Evolutionary conservation across 2,888 invertebrate species (phyloP).

Genomic region (Neuroscelio doddi): DNA sequence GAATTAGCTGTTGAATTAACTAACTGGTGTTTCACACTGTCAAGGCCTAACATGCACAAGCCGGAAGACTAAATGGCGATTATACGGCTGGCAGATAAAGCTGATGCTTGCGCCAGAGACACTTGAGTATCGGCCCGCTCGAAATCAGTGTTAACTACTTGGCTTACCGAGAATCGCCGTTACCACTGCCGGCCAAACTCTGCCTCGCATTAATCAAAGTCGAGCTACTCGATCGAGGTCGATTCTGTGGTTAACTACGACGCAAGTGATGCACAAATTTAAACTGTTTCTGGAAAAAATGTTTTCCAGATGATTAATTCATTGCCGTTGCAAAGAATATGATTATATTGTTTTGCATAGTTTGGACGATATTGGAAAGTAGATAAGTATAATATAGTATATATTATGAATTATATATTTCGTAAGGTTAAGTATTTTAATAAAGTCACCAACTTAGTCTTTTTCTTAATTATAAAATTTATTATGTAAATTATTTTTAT

Average conservation of each 20-base stretch:
- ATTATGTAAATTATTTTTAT: no score
- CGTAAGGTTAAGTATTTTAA: no score
- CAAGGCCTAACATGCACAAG: slow-evolving; percentile 32
- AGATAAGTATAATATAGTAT: no score
- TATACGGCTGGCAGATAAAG: slow-evolving; percentile 50
- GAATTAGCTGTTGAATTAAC: slow-evolving; percentile 46
- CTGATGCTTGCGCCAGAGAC: slow-evolving; percentile 44
- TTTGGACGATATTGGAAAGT: no score
- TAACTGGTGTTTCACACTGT: slow-evolving; percentile 33
- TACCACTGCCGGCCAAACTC: slow-evolving; percentile 45
- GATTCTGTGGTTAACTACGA: slow-evolving; percentile 30
- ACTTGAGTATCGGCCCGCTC: slow-evolving; percentile 40
- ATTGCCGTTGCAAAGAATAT: background rate
- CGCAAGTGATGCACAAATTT: slow-evolving; percentile 24
- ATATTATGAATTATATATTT: no score
- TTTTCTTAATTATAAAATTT: no score
- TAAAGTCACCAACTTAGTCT: no score
- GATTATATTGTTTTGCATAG: no score
- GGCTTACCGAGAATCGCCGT: slow-evolving; percentile 50
- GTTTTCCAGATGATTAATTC: background rate
- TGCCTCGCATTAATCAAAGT: slow-evolving; percentile 44
- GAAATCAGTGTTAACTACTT: slow-evolving; percentile 50
- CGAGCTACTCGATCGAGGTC: slow-evolving; percentile 39
- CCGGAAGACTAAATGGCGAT: slow-evolving; percentile 52
- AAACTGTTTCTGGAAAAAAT: slow-evolving; percentile 20